Evolutionary conservation across 2,113 vertebrate species (phyloP).

Genomic region (Carollia perspicillata): DNA sequence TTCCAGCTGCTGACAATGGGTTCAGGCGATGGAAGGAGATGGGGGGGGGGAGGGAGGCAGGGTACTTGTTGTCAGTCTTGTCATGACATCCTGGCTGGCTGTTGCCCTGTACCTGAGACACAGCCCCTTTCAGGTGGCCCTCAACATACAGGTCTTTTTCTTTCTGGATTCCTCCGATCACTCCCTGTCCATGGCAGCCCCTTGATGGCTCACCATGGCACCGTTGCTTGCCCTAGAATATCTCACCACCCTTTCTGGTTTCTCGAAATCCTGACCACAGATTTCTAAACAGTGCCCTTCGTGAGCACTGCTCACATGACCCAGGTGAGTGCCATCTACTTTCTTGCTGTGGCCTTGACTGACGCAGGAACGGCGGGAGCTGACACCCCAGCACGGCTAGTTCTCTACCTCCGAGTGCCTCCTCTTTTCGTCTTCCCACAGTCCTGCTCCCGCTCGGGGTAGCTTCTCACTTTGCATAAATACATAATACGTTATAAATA

Average conservation of each 20-base stretch:
- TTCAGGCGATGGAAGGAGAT: neutral
- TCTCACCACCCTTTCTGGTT: neutral
- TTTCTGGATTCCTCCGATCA: neutral
- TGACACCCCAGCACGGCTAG: neutral
- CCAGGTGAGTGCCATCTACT: neutral
- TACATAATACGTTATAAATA: neutral
- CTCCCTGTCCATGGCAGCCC: neutral
- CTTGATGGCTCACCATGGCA: no score
- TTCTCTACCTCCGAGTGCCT: neutral
- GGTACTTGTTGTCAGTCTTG: rapidly evolving
- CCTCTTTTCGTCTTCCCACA: neutral
- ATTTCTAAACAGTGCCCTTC: neutral
- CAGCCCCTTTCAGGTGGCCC: no score
- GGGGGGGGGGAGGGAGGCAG: neutral
- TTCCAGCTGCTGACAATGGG: neutral
- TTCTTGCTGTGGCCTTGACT: neutral
- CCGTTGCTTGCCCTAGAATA: neutral
- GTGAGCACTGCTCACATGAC: neutral
- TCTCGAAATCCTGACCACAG: neutral
- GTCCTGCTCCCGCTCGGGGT: neutral
- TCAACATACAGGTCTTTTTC: neutral
- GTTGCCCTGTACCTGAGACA: neutral
- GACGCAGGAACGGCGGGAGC: neutral
- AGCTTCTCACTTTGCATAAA: neutral
- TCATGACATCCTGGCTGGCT: rapidly evolving